Percentiles rank a stretch among this genome's conserved stretches.
phyloP scores from a whole-genome alignment of 2,888 invertebrate genomes.

The Ornithoptera alexandrae region DNA sequence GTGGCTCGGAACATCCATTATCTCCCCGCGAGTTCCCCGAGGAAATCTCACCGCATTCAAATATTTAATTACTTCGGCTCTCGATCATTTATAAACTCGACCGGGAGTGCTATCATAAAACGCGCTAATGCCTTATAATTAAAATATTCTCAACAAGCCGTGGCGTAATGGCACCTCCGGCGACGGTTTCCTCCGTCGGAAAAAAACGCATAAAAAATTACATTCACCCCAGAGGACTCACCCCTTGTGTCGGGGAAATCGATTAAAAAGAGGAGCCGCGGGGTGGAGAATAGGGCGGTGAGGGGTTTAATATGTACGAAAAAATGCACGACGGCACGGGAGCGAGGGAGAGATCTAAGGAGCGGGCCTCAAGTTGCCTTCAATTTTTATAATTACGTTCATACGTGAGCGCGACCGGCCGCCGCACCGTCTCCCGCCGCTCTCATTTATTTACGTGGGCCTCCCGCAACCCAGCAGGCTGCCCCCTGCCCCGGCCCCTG shows the following conservation, averaged over 20 bases:
- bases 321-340: slow-evolving; percentile 77
- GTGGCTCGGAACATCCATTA: slow-evolving; percentile 65
- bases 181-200: slow-evolving; percentile 72
- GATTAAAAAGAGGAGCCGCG: slow-evolving; percentile 80
- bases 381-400: slow-evolving; percentile 81
- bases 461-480: slow-evolving; percentile 48
- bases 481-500: slow-evolving; percentile 4
- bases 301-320: slow-evolving; percentile 79
- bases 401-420: slow-evolving; percentile 81
- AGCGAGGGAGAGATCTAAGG: slow-evolving; percentile 70
- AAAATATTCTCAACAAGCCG: slow-evolving; percentile 81
- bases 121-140: slow-evolving; percentile 81
- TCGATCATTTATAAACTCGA: slow-evolving; percentile 78
- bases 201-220: slow-evolving; percentile 81
- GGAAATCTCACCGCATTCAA: slow-evolving; percentile 79
- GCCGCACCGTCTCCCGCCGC: slow-evolving; percentile 41
- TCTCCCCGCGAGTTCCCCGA: slow-evolving; percentile 63
- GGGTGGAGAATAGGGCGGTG: slow-evolving; percentile 60
- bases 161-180: slow-evolving; percentile 80
- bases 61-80: slow-evolving; percentile 79
- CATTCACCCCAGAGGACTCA: slow-evolving; percentile 80
- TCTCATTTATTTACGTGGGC: slow-evolving; percentile 67
- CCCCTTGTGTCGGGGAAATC: slow-evolving; percentile 80
- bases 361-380: slow-evolving; percentile 71
- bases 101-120: slow-evolving; percentile 79